Conservation (phyloP, 2,888 invertebrate genomes). For the Euclidia mi region DNA sequence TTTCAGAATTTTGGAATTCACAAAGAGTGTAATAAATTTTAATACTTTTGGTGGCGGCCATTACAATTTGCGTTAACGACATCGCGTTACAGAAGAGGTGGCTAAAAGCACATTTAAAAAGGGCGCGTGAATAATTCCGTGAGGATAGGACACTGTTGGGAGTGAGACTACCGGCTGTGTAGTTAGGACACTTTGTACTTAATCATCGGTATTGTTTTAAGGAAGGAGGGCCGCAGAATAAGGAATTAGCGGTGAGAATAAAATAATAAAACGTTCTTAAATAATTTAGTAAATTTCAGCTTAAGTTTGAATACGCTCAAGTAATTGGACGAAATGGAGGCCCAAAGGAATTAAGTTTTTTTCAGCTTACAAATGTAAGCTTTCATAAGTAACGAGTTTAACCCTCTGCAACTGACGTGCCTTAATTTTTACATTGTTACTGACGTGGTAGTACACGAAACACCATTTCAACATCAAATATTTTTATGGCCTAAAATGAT, state of each 20-base stretch:
- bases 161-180: conserved; percentile 51
- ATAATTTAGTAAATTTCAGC: not conserved
- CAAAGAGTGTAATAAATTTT: conserved; percentile 73
- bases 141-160: conserved; percentile 38
- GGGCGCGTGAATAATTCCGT: conserved; percentile 72
- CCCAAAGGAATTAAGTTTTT: too few species aligned
- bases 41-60: conserved; percentile 71
- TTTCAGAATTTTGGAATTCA: conserved; percentile 53
- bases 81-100: conserved; percentile 67
- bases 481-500: too few species aligned
- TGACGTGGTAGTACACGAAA: too few species aligned
- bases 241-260: conserved; percentile 12
- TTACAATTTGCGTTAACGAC: conserved; percentile 77
- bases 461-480: too few species aligned
- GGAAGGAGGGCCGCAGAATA: conserved; percentile 23
- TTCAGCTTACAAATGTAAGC: too few species aligned
- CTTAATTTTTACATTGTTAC: too few species aligned
- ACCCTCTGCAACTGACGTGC: too few species aligned
- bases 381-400: too few species aligned
- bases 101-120: conserved; percentile 79
- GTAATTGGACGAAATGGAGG: not conserved
- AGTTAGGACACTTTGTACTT: conserved; percentile 41
- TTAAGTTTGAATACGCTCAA: not conserved
- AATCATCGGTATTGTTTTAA: conserved; percentile 43
- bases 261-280: conserved; percentile 3